A percentile compares a stretch with the other conserved stretches of the same genome.
Evolutionary conservation across 1,140 invertebrate species (phyloP).

Genomic region (Drosophila micromelanica): DNA sequence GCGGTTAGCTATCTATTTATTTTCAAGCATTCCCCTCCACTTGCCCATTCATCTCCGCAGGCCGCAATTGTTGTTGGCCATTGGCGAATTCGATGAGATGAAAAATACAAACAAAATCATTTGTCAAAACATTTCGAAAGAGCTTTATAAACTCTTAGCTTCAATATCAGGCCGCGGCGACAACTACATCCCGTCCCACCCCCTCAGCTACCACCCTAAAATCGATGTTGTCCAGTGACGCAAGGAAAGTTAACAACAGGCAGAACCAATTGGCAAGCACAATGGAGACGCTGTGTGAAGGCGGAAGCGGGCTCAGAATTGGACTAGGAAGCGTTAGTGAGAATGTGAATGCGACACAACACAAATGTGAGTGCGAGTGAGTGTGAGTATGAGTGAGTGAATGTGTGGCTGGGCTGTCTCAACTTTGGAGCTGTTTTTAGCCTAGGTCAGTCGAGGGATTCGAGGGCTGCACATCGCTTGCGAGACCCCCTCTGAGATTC

Average conservation of each 20-base stretch:
- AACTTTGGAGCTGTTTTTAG: slow-evolving; percentile 22
- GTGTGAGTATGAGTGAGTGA: slow-evolving; percentile 6
- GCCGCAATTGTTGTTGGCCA: slow-evolving; percentile 64
- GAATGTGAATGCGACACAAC: slow-evolving; percentile 21
- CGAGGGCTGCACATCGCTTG: slow-evolving; percentile 6
- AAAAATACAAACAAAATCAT: slow-evolving; percentile 83
- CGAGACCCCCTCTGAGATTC: not conserved
- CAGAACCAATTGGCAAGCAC: slow-evolving; percentile 45
- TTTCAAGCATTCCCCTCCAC: not conserved
- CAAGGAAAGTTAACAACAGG: slow-evolving; percentile 41
- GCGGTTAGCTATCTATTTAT: slow-evolving; percentile 55
- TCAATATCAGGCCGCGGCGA: slow-evolving; percentile 13
- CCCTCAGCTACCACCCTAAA: slow-evolving; percentile 1
- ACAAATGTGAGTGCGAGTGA: not conserved
- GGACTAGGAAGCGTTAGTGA: slow-evolving; percentile 54
- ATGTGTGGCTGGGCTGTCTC: not conserved
- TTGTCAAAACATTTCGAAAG: slow-evolving; percentile 79
- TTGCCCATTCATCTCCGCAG: not conserved
- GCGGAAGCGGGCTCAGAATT: slow-evolving; percentile 63
- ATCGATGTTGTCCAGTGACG: slow-evolving; percentile 54
- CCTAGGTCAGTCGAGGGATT: slow-evolving; percentile 25
- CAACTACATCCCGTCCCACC: slow-evolving; percentile 3
- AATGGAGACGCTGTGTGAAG: slow-evolving; percentile 57
- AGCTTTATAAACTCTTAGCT: slow-evolving; percentile 64
- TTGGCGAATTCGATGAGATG: slow-evolving; percentile 73